These are phyloP conservation scores for Mythimna ferrago DNA, from an alignment of 2,888 invertebrate genomes.

Conservation along the genomic window DNA sequence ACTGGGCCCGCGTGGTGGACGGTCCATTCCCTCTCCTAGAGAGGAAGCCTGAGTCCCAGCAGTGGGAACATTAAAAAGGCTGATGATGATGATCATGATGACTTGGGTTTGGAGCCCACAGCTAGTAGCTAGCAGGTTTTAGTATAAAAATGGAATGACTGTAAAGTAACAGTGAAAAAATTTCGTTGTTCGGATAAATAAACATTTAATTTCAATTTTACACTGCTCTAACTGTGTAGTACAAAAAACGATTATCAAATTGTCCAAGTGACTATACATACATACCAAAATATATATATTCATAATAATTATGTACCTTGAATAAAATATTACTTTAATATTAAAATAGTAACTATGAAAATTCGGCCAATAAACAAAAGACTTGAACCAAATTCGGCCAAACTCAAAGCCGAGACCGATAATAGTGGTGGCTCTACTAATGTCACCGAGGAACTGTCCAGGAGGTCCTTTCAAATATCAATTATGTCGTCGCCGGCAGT, in stretches of 20 bases:
- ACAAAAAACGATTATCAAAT: neutral
- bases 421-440: slow-evolving; percentile 42
- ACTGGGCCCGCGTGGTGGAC: too few species aligned
- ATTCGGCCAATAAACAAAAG: neutral
- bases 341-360: neutral
- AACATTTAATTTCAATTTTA: neutral
- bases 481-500: slow-evolving; percentile 81
- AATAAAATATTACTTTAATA: too few species aligned
- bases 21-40: too few species aligned
- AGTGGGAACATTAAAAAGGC: too few species aligned
- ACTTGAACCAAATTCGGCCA: slow-evolving; percentile 20
- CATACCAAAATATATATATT: too few species aligned
- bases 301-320: too few species aligned
- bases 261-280: too few species aligned
- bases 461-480: slow-evolving; percentile 89
- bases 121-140: neutral
- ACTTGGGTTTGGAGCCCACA: neutral
- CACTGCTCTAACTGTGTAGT: neutral
- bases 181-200: neutral
- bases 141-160: neutral
- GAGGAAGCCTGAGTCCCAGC: too few species aligned
- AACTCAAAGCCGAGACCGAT: slow-evolving; percentile 30
- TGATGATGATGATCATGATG: too few species aligned
- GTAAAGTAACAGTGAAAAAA: neutral
- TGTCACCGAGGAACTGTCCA: slow-evolving; percentile 70